Conservation (phyloP, 2,113 vertebrate genomes). For the human region GRCh38 chr6:156247501-156248000, state of each 20-base stretch:
- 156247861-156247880: not conserved
- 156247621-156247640: conserved; percentile 71
- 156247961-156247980: not conserved
- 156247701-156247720: conserved; percentile 34
- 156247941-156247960: not conserved
- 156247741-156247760: not conserved
- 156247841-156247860: not conserved
- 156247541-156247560: conserved; percentile 80
- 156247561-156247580: conserved; percentile 79
- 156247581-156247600: conserved; percentile 77
- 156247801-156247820: not conserved
- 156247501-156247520: conserved; percentile 75
- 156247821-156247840: not conserved
- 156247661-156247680: conserved; percentile 44
- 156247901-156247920: not conserved
- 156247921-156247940: not conserved
- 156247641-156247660: conserved; percentile 59
- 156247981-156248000: not conserved
- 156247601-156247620: conserved; percentile 79
- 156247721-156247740: conserved; percentile 2
- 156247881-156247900: not conserved
- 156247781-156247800: not conserved
- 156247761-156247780: conserved; percentile 39
- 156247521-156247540: conserved; percentile 79
- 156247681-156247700: conserved; percentile 43